Evolutionary conservation across 2,888 invertebrate genomes (phyloP), one percentile per base, ranked within the genome.

Genomic region (Xestoiulus laeticollis): DNA sequence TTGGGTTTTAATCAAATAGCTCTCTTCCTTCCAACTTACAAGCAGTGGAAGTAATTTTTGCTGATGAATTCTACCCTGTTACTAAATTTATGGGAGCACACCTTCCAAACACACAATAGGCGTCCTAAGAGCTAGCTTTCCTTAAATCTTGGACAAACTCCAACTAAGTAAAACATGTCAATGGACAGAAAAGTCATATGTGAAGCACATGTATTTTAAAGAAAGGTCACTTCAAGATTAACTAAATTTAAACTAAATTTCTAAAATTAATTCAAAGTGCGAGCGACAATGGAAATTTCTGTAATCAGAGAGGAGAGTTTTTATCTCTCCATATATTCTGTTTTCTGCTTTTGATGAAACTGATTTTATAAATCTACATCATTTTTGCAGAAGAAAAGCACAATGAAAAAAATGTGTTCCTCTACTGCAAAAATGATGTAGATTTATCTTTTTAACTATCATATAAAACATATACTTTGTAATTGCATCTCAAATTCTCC

Each of bases 221-320:
- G 22, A 68, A 68, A 68, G 68, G 68, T 68, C 68, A 12, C 12
- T 68, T 68, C 68, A 68, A 68, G 68, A 68, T 68, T 68, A 26
- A 26, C n/a, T 68, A 68, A 26, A 68, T 68, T 26, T 68, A 26
- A 68, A 68, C 68, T 12, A 26, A 68, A 68, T 26, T n/a, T 6
- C 53, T 59, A 19, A 3, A 59, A 59, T 59, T 59, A 59, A 59
- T 16, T 48, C 14, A 16, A 48, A 19, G n/a, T 59, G 19, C n/a
- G 2, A 59, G n/a, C n/a, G 48, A 48, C 38, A 38, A 8, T 38
- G 38, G 2, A 38, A 38, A 38, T 38, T 38, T 38, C 38, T 38
- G 8, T 8, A 38, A 38, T 38, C 2, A n/a, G n/a, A n/a, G n/a
- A n/a, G n/a, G n/a, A n/a, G n/a, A 38, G 5, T 38, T 38, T 38